Evolutionary conservation across 2,888 invertebrate genomes (phyloP).

Genomic region (Scaptomyza cyrtandrae): DNA sequence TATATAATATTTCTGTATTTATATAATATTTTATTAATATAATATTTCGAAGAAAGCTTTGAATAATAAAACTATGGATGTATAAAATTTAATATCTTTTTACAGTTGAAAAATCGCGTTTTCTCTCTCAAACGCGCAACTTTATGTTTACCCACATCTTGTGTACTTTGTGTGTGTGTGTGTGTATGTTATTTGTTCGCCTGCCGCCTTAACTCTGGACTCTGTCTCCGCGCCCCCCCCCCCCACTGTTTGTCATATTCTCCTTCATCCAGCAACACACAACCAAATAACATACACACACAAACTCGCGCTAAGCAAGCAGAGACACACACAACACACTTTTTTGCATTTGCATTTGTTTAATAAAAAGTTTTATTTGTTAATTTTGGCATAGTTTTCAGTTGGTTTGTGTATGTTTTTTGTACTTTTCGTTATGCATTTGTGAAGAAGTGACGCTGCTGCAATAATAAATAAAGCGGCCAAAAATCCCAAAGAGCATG

Average conservation of each 20-base stretch:
- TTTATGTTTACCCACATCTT: slow-evolving; percentile 42
- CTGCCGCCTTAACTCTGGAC: slow-evolving; percentile 12
- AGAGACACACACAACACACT: slow-evolving; percentile 40
- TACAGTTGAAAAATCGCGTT: slow-evolving; percentile 12
- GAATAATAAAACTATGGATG: too few relatives aligned
- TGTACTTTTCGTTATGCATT: slow-evolving; percentile 40
- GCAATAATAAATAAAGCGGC: slow-evolving; percentile 73
- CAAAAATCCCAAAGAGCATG: slow-evolving; percentile 32
- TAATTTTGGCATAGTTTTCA: slow-evolving; percentile 72
- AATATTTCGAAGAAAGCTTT: too few relatives aligned
- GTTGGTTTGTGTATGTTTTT: slow-evolving; percentile 18
- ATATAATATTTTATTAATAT: too few relatives aligned
- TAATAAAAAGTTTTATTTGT: slow-evolving; percentile 75
- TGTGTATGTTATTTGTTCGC: slow-evolving; percentile 23
- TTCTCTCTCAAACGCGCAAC: slow-evolving; percentile 4
- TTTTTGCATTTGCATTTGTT: slow-evolving; percentile 71
- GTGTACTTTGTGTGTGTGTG: slow-evolving; percentile 27
- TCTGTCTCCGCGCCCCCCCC: too few relatives aligned
- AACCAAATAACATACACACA: slow-evolving; percentile 15
- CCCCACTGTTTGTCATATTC: slow-evolving; percentile 32
- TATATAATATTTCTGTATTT: too few relatives aligned
- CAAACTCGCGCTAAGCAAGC: slow-evolving; percentile 47
- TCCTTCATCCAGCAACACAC: slow-evolving; percentile 34
- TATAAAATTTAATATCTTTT: too few relatives aligned
- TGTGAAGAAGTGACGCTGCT: slow-evolving; percentile 51